Evolutionary conservation across 2,113 vertebrate genomes (phyloP).

Genomic region (Chionis minor): DNA sequence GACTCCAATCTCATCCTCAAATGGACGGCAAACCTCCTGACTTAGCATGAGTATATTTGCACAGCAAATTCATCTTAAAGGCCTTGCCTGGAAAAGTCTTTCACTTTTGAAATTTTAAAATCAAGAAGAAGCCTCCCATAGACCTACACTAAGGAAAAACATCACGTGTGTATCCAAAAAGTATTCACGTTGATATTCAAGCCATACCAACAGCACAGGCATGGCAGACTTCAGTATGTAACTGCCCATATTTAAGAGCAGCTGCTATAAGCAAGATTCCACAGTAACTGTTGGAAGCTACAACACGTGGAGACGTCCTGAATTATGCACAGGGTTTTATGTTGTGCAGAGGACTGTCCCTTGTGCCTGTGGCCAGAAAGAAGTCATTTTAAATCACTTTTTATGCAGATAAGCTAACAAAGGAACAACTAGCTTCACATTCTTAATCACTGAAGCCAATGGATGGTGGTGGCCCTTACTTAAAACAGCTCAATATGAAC

Average conservation of each 20-base stretch:
- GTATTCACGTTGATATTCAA: not conserved
- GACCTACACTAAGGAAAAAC: not conserved
- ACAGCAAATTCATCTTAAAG: not conserved
- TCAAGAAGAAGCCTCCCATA: not conserved
- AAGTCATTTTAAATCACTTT: not conserved
- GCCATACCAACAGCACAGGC: not conserved
- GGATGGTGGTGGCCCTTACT: not conserved
- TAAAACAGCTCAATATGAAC: not conserved
- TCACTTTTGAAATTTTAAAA: not conserved
- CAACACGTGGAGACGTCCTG: not conserved
- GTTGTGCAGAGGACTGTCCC: not conserved
- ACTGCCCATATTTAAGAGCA: not conserved
- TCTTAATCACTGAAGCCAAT: not conserved
- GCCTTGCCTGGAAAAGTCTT: not conserved
- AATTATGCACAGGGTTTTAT: not conserved
- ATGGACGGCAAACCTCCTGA: not conserved
- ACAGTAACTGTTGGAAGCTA: not conserved
- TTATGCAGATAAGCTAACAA: not conserved
- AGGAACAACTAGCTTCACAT: not conserved
- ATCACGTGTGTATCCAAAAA: not conserved
- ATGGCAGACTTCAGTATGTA: not conserved
- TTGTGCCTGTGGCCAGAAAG: not conserved
- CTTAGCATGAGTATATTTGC: not conserved
- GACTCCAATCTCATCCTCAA: constrained; percentile 11
- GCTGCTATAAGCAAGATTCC: not conserved